Evolutionary conservation across 1,140 invertebrate species (phyloP).

Genomic region (Ruditapes philippinarum): DNA sequence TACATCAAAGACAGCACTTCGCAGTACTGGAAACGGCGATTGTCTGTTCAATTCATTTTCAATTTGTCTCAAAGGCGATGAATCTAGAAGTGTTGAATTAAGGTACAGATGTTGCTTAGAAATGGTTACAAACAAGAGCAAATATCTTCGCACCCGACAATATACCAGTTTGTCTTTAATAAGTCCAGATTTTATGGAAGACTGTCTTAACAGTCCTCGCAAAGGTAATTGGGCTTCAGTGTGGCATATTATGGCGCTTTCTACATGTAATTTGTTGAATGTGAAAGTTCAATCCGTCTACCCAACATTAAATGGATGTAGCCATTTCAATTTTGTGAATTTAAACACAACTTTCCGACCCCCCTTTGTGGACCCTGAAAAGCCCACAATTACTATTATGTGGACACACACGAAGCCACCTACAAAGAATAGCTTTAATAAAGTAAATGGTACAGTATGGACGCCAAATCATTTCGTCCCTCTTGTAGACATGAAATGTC

Average conservation of each 20-base stretch:
- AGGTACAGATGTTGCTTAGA: conserved; percentile 28
- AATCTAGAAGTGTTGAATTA: conserved; percentile 5
- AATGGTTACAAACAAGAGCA: background rate
- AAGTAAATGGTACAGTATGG: background rate
- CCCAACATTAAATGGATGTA: background rate
- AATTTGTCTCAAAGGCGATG: background rate
- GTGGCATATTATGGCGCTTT: conserved; percentile 35
- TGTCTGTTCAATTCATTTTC: conserved; percentile 25
- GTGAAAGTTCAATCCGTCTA: conserved; percentile 29
- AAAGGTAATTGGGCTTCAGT: background rate
- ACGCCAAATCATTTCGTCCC: background rate
- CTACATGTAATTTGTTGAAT: conserved; percentile 30
- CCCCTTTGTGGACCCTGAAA: background rate
- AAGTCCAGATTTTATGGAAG: background rate
- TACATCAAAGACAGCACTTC: too few species aligned
- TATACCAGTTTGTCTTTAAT: background rate
- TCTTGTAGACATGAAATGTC: too few species aligned
- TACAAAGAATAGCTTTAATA: background rate
- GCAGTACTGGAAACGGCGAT: background rate
- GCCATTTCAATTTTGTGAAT: background rate
- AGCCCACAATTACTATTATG: background rate
- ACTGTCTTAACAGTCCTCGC: background rate
- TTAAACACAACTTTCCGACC: background rate
- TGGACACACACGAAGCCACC: background rate
- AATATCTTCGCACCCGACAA: background rate